phyloP scores from a whole-genome alignment of 2,113 vertebrate species.

The Phycodurus eques region DNA sequence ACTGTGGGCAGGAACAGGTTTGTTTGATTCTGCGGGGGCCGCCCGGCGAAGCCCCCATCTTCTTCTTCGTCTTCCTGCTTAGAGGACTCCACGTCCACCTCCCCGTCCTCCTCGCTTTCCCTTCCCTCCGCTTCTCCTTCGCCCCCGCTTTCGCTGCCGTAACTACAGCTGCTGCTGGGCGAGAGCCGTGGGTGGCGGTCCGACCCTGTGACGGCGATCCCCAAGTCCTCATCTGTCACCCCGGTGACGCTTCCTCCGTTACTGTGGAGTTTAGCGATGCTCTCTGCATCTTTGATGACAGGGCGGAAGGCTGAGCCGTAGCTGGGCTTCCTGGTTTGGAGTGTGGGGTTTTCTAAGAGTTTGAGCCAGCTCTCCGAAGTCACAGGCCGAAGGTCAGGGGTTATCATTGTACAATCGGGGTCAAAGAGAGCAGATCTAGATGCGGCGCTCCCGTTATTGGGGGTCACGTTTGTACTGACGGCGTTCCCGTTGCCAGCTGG shows the following conservation, averaged over 20 bases:
- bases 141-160: constrained; percentile 83
- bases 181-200: constrained; percentile 76
- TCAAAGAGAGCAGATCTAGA: constrained; percentile 73
- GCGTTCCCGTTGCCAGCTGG: constrained; percentile 40
- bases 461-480: constrained; percentile 39
- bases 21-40: constrained; percentile 55
- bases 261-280: constrained; percentile 88
- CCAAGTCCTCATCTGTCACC: constrained; percentile 72
- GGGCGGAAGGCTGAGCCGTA: constrained; percentile 92
- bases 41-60: constrained; percentile 39
- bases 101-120: constrained; percentile 82
- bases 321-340: constrained; percentile 74
- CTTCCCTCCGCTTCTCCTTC: constrained; percentile 80
- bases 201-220: constrained; percentile 29
- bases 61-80: constrained; percentile 86
- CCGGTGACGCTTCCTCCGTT: constrained; percentile 41
- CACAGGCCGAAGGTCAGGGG: constrained; percentile 68
- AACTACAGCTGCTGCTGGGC: constrained; percentile 87
- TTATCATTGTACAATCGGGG: constrained; percentile 64
- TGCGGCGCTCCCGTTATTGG: constrained; percentile 44
- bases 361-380: constrained; percentile 76
- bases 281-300: constrained; percentile 85
- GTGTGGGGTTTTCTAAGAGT: constrained; percentile 69
- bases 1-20: constrained; percentile 69
- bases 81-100: constrained; percentile 91